phyloP scores from a whole-genome alignment of 1,140 invertebrate species.

The Penaeus japonicus region DNA sequence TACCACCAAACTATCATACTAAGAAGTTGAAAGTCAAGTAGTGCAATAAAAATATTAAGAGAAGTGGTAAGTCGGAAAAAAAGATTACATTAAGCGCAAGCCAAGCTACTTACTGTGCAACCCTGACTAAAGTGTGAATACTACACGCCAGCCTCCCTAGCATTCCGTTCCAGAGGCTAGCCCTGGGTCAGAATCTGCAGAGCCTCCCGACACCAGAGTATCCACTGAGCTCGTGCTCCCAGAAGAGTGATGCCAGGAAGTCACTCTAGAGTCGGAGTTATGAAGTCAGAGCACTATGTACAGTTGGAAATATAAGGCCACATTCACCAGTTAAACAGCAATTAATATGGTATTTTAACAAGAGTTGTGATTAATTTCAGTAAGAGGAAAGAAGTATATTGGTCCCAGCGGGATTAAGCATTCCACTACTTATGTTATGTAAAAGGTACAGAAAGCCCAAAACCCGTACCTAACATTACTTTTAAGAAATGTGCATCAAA shows the following conservation, averaged over 20 bases:
- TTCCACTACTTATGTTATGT: too few species aligned
- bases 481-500: too few species aligned
- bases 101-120: conserved; percentile 46
- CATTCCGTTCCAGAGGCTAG: conserved; percentile 43
- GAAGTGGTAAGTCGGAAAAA: not conserved
- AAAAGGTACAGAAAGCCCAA: too few species aligned
- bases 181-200: conserved; percentile 42
- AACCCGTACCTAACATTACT: too few species aligned
- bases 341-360: too few species aligned
- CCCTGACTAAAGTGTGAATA: conserved; percentile 29
- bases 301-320: not conserved
- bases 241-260: conserved; percentile 48
- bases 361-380: too few species aligned
- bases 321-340: not conserved
- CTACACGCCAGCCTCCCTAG: conserved; percentile 18
- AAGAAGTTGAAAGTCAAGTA: not conserved
- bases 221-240: conserved; percentile 49
- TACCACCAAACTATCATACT: too few species aligned
- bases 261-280: conserved; percentile 39
- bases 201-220: conserved; percentile 49
- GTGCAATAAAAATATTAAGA: not conserved
- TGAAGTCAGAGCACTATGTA: conserved; percentile 30
- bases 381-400: too few species aligned
- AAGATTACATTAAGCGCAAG: conserved; percentile 10
- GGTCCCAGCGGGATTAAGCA: too few species aligned